Evolutionary conservation across 2,797 vertebrate species (phyloP), one percentile per base, ranked within the genome.

Genomic region (Semotilus atromaculatus): DNA sequence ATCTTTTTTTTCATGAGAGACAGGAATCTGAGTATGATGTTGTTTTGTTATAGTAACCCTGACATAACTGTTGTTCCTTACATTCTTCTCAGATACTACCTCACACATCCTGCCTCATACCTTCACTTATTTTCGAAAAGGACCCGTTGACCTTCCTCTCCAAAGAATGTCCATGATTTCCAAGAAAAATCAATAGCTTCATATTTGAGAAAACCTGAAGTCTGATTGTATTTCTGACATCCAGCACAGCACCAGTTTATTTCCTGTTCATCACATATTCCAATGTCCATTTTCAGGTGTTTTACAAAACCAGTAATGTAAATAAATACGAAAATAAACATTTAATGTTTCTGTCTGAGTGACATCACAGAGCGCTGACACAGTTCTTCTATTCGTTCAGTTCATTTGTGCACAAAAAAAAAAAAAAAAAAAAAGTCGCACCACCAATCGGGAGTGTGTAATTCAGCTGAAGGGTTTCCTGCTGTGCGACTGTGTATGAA

Each of bases 71-170:
- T 71, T 81, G 51, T 72, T 58, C 36, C 38, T 36, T 19, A 13
- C 1, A 10, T 45, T 62, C 7, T 43, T 45, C 26, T 62, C 29
- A 36, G 40, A 82, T n/a, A 60, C 16, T 48, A 7, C 60, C 31
- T 67, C 21, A 62, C 76, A 84, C 60, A 80, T 62, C 60, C 58
- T 62, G 51, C 70, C 80, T 16, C 83, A 88, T 87, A 76, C 80
- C 86, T 87, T 60, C 29, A 43, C 40, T 19, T 73, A 26, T 51
- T 66, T 45, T 34, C 23, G 53, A 64, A 67, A 76, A 80, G 40
- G 43, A 82, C 34, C 80, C 31, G 58, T 72, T 85, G 84, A 90
- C 86, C 88, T 83, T 73, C 48, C 82, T 85, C 45, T 75, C 45
- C 10, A 83, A 51, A 48, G 31, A 55, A 75, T 31, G 43, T 36